A percentile compares a stretch with the other conserved stretches of the same genome.
Conservation (phyloP, 2,113 vertebrate species). For the Pantherophis guttatus region DNA sequence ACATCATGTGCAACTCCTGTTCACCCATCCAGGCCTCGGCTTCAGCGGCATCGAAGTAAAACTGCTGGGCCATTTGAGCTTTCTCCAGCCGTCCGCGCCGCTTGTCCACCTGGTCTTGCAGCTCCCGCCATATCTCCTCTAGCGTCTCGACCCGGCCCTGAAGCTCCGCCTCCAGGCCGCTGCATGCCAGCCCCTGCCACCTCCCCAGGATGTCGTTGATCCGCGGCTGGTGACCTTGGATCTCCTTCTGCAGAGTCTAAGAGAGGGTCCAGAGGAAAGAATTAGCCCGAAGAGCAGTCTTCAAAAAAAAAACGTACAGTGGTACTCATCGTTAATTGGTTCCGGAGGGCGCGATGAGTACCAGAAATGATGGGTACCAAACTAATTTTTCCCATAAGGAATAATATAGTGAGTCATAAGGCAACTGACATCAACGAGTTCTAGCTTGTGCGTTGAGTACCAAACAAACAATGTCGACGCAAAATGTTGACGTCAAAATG, state of each 20-base stretch:
- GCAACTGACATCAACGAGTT: too few relatives aligned
- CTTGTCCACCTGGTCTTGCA: constrained; percentile 78
- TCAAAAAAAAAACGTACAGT: too few relatives aligned
- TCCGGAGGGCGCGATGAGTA: too few relatives aligned
- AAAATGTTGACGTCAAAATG: too few relatives aligned
- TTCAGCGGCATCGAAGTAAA: constrained; percentile 85
- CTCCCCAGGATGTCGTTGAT: constrained; percentile 83
- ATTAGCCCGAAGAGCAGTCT: background rate
- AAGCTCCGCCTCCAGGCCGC: constrained; percentile 70
- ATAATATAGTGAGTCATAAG: too few relatives aligned
- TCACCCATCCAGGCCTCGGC: constrained; percentile 96
- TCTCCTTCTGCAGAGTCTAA: constrained; percentile 91
- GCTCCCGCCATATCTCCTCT: constrained; percentile 78
- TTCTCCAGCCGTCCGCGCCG: constrained; percentile 77
- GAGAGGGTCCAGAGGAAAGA: background rate
- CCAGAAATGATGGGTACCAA: too few relatives aligned
- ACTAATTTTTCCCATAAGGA: too few relatives aligned
- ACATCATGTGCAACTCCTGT: constrained; percentile 94
- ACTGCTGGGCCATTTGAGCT: constrained; percentile 86
- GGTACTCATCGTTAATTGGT: too few relatives aligned
- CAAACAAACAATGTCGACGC: too few relatives aligned
- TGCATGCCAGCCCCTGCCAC: constrained; percentile 66
- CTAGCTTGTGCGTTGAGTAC: too few relatives aligned
- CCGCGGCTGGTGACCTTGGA: constrained; percentile 89
- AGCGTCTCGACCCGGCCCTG: constrained; percentile 77